These are phyloP conservation scores for Antechinus stuartii DNA, from an alignment of 2,113 vertebrate genomes.

Conservation along the genomic window DNA sequence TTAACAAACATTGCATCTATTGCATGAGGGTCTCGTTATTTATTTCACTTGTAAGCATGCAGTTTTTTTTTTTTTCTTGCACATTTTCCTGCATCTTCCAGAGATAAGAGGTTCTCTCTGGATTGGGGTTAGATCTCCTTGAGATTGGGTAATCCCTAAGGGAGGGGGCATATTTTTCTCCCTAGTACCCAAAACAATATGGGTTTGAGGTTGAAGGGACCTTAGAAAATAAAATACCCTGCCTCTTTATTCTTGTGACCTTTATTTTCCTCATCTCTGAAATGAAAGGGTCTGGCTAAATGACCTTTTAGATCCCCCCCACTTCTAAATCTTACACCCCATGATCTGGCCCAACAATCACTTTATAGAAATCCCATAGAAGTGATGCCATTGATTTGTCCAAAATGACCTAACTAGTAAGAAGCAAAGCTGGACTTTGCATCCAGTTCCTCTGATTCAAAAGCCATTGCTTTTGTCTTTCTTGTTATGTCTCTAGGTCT, in stretches of 20 bases:
- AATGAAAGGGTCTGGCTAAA: neutral
- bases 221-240: neutral
- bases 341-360: neutral
- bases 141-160: neutral
- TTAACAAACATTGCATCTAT: neutral
- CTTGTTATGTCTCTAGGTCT: neutral
- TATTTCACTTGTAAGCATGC: neutral
- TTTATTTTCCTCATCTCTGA: neutral
- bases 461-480: neutral
- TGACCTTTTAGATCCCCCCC: neutral
- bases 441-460: neutral
- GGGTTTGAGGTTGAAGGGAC: neutral
- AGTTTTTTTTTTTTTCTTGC: neutral
- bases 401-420: neutral
- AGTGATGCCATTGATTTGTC: neutral
- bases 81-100: neutral
- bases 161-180: neutral
- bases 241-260: neutral
- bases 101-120: neutral
- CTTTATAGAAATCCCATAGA: neutral
- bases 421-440: neutral
- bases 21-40: neutral
- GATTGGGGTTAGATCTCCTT: neutral
- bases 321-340: neutral
- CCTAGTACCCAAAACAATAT: neutral